A percentile compares a stretch with the other conserved stretches of the same genome.
Conservation (phyloP, 2,113 vertebrate genomes). For the Oreochromis tanganicae region DNA sequence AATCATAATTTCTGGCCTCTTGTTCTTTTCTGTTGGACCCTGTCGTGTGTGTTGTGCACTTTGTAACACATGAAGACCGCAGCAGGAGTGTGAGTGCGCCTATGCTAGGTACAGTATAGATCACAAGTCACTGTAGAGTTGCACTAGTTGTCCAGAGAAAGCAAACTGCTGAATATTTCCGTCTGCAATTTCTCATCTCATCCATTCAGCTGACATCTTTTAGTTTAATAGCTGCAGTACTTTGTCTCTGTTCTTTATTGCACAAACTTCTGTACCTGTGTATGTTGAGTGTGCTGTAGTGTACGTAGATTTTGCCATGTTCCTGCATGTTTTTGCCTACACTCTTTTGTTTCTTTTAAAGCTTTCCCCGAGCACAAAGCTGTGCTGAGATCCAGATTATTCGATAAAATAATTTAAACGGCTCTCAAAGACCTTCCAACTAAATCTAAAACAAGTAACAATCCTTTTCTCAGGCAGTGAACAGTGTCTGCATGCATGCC, state of each 20-base stretch:
- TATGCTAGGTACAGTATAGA: slow-evolving; percentile 88
- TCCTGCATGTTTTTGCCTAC: slow-evolving; percentile 52
- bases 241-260: background rate
- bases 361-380: background rate
- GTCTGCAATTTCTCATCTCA: background rate
- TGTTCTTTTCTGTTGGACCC: slow-evolving; percentile 75
- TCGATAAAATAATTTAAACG: background rate
- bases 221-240: background rate
- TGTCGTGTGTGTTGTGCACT: slow-evolving; percentile 79
- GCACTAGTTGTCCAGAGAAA: slow-evolving; percentile 27
- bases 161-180: background rate
- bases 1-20: slow-evolving; percentile 68
- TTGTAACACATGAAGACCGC: slow-evolving; percentile 89
- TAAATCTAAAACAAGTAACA: background rate
- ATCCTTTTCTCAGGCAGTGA: background rate
- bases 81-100: slow-evolving; percentile 92
- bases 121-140: slow-evolving; percentile 52
- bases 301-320: slow-evolving; percentile 19
- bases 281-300: slow-evolving; percentile 5
- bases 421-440: background rate
- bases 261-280: background rate
- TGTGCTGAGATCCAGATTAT: slow-evolving; percentile 7
- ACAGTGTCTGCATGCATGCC: slow-evolving; percentile 27
- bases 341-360: background rate
- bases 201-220: slow-evolving; percentile 7